Evolutionary conservation across 2,888 invertebrate species (phyloP), one percentile per base, ranked within the genome.

Genomic region (Drosophila eohydei): DNA sequence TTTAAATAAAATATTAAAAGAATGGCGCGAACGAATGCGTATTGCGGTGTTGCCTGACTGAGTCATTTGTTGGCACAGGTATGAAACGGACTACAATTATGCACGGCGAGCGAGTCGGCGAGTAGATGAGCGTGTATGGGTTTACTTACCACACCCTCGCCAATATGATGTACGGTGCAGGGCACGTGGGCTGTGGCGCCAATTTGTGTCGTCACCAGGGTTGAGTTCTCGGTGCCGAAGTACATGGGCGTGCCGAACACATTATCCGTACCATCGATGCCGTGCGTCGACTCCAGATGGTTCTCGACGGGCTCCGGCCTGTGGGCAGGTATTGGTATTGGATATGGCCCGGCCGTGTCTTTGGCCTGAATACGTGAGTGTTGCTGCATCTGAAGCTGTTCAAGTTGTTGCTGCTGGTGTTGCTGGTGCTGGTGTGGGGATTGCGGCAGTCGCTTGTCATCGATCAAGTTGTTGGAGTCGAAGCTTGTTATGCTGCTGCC

Each of bases 121-220:
- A 34, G 50, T 34, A 7, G 32, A 55, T 14, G 44, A 21, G 32
- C 3, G n/a, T 14, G 4, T 21, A 26, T 12, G 43, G 44, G 28
- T 75, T 55, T 81, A 95, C 97, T 96, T 93, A 97, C 97, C 94
- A 96, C 96, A 88, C 97, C 97, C 92, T 97, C 97, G 58, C 97
- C 97, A 84, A 97, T 96, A 92, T 97, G 96, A 92, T 96, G 96
- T 77, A 97, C 96, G 75, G 96, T 95, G 92, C 97, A 97, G 2
- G 97, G 97, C 74, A 97, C 94, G 68, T 96, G 94, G 4, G 97
- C 97, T 0, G 96, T 97, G 69, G 97, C 96, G 16, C 97, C 97
- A 50, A 96, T 96, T 93, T 97, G 97, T 83, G 97, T 96, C 74
- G 96, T 96, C 91, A 97, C 95, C 51, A 95, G 93, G 0, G 96